A percentile compares a stretch with the other conserved stretches of the same genome.
Conservation (phyloP, 2,888 invertebrate genomes). For the Smittia sp. region DNA sequence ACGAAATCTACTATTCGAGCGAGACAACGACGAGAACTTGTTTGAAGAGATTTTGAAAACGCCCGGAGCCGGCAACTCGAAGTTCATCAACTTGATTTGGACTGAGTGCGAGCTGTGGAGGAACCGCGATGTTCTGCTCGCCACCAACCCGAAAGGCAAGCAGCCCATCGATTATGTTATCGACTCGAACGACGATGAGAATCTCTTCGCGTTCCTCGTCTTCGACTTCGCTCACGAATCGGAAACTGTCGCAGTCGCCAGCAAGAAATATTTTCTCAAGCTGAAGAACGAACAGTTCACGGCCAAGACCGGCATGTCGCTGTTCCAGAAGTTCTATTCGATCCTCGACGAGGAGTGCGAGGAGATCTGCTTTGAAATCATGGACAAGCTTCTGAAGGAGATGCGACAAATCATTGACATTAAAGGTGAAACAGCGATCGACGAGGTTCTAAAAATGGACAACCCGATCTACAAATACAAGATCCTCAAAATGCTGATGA, state of each 20-base stretch:
- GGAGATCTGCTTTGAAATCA: constrained; percentile 9
- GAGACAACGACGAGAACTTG: constrained; percentile 15
- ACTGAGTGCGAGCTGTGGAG: constrained; percentile 37
- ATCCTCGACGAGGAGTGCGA: constrained; percentile 24
- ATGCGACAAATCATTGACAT: constrained; percentile 28
- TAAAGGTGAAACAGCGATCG: constrained; percentile 23
- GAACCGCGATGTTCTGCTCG: neutral
- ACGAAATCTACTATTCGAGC: constrained; percentile 34
- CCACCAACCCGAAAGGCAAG: constrained; percentile 14
- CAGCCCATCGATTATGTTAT: constrained; percentile 31
- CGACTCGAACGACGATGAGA: constrained; percentile 38
- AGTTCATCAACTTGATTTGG: constrained; percentile 35
- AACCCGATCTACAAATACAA: constrained; percentile 20
- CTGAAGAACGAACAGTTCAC: constrained; percentile 32
- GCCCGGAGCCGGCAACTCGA: constrained; percentile 28
- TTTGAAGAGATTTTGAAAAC: constrained; percentile 35
- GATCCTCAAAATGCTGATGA: constrained; percentile 22
- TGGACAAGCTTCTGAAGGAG: constrained; percentile 23
- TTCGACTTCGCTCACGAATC: constrained; percentile 13
- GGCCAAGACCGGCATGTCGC: constrained; percentile 15
- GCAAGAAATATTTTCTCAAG: constrained; percentile 30
- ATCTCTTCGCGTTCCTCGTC: constrained; percentile 31
- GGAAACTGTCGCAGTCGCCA: neutral
- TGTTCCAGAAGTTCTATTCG: constrained; percentile 34
- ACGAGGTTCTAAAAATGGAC: constrained; percentile 25